Evolutionary conservation across 2,113 vertebrate genomes (phyloP).

Genomic region (Salvator merianae): DNA sequence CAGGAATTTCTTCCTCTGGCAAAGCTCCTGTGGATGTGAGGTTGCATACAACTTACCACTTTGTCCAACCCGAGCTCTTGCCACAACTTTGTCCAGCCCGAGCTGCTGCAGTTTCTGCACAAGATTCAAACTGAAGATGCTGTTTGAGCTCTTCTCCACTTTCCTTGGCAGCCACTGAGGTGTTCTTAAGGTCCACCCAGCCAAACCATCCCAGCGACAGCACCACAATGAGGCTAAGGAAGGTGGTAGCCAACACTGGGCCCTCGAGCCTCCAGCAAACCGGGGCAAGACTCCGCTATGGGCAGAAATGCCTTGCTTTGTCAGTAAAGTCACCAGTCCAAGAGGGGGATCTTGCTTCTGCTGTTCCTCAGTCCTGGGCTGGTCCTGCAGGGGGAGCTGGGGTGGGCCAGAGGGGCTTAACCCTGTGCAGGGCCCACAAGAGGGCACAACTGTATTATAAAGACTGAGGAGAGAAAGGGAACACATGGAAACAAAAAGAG

Average conservation of each 20-base stretch:
- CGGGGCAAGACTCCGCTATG: not conserved
- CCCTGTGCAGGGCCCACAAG: conserved; percentile 80
- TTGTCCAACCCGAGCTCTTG: conserved; percentile 80
- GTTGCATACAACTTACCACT: conserved; percentile 56
- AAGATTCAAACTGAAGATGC: conserved; percentile 81
- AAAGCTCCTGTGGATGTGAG: not conserved
- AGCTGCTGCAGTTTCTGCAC: conserved; percentile 80
- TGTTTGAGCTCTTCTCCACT: not conserved
- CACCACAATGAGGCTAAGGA: not conserved
- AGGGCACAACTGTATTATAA: conserved; percentile 77
- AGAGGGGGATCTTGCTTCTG: not conserved
- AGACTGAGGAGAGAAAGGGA: conserved; percentile 69
- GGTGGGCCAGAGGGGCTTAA: conserved; percentile 56
- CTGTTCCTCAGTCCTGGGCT: not conserved
- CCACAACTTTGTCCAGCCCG: conserved; percentile 80
- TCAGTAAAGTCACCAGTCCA: conserved; percentile 74
- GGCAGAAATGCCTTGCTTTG: conserved; percentile 74
- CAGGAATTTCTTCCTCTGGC: not conserved
- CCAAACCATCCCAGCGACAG: not conserved
- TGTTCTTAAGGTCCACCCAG: not conserved
- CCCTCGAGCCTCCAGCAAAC: not conserved
- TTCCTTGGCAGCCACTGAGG: not conserved
- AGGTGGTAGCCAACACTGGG: fast-evolving
- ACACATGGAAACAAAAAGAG: not conserved
- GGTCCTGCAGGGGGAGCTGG: not conserved